Evolutionary conservation across 2,888 invertebrate genomes (phyloP), one percentile per base, ranked within the genome.

Genomic region (Papilio gigon): DNA sequence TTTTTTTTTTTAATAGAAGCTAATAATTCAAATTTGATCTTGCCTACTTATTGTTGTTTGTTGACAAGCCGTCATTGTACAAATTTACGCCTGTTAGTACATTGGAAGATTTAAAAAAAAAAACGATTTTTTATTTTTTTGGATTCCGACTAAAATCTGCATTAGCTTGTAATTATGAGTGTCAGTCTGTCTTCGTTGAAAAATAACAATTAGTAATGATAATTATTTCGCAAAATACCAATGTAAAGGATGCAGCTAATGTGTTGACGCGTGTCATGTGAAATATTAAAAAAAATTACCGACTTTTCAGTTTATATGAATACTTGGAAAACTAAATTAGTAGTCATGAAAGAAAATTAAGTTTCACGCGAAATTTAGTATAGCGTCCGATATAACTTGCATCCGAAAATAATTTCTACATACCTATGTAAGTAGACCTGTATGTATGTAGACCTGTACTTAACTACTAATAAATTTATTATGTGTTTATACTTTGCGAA

Each of bases 321-420:
- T 64, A 64, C 53, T 50, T 35, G 50, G 50, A 64, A 64, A 25
- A 37, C 9, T 64, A 44, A 53, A 64, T 17, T 9, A 22, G 47
- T 64, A 64, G 60, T 63, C 63, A 35, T 50, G 22, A 44, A 50
- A 50, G 58, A 58, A 65, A 59, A 44, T 30, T 58, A 58, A 56
- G 53, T 58, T 58, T 65, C 44, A 22, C 17, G 30, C 17, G 58
- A 65, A 65, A 33, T 44, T 20, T 42, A 33, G 58, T 40, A 30
- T 56, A 65, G 58, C 56, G 42, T 42, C 17, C 11, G 44, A 25
- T 42, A 44, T 59, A 17, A 27, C 50, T 53, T 53, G 53, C 9
- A 30, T 30, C 53, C 9, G n/a, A 56, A 17, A 56, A 56, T 56
- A 56, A 56, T 30, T 56, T 56, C 2, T 9, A 30, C 30, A 30